Percentiles rank a stretch among this genome's conserved stretches.
phyloP scores from a whole-genome alignment of 2,797 vertebrate genomes.

The Hylomyscus alleni region DNA sequence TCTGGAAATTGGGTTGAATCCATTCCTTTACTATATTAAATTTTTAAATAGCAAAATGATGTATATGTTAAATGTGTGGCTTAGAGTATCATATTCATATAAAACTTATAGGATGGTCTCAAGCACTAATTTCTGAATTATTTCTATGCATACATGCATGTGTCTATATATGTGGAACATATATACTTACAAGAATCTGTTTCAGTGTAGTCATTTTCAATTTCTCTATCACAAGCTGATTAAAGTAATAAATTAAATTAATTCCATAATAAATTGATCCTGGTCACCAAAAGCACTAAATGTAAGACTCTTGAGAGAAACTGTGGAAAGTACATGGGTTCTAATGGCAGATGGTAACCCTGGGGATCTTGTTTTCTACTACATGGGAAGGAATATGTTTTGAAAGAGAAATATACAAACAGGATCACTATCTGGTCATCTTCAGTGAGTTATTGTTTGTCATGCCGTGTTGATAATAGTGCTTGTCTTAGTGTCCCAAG shows the following conservation, averaged over 20 bases:
- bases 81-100: accelerated
- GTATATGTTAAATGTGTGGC: not conserved
- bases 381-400: not conserved
- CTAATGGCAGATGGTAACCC: no score
- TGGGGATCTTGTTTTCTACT: not conserved
- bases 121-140: not conserved
- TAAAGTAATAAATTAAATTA: not conserved
- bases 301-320: no score
- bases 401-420: not conserved
- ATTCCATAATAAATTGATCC: no score
- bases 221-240: not conserved
- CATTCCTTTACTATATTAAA: not conserved
- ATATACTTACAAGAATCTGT: no score
- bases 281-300: no score
- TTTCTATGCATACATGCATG: not conserved
- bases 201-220: no score
- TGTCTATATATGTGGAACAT: not conserved
- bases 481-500: not conserved
- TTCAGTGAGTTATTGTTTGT: no score
- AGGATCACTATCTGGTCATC: not conserved
- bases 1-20: not conserved
- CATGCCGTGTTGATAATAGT: not conserved
- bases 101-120: not conserved
- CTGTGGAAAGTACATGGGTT: no score
- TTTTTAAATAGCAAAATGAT: not conserved